Conservation (phyloP, 2,888 invertebrate genomes). For the Drosophila longiperda region DNA sequence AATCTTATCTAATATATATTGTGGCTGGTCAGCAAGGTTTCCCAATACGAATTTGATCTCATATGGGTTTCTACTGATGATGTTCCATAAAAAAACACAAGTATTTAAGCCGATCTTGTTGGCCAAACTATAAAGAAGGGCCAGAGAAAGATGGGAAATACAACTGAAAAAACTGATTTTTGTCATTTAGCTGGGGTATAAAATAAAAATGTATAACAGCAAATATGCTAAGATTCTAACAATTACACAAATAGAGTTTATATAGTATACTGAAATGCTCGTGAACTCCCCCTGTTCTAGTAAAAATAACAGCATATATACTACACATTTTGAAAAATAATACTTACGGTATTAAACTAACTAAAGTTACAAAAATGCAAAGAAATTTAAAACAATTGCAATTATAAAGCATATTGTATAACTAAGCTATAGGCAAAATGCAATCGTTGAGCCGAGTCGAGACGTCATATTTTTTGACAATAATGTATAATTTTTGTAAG, state of each 20-base stretch:
- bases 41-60: slow-evolving; percentile 40
- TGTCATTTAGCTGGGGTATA: slow-evolving; percentile 34
- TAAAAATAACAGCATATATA: slow-evolving; percentile 9
- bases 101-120: background rate
- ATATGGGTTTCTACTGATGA: slow-evolving; percentile 18
- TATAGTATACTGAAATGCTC: slow-evolving; percentile 3
- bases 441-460: slow-evolving; percentile 55
- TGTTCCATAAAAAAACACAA: slow-evolving; percentile 5
- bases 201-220: slow-evolving; percentile 9
- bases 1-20: background rate
- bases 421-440: slow-evolving; percentile 44
- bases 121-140: background rate
- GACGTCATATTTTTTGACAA: slow-evolving; percentile 78
- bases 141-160: background rate
- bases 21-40: slow-evolving; percentile 24
- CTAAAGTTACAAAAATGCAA: slow-evolving; percentile 10
- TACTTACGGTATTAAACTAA: slow-evolving; percentile 28
- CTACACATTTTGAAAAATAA: slow-evolving; percentile 7
- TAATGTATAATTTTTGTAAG: slow-evolving; percentile 61
- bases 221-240: slow-evolving; percentile 20
- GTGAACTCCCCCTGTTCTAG: slow-evolving; percentile 3
- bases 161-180: background rate
- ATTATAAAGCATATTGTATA: slow-evolving; percentile 43
- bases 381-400: slow-evolving; percentile 21
- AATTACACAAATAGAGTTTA: background rate